A percentile compares a stretch with the other conserved stretches of the same genome.
Evolutionary conservation across 2,888 invertebrate genomes (phyloP).

Genomic region (Nomada fabriciana): DNA sequence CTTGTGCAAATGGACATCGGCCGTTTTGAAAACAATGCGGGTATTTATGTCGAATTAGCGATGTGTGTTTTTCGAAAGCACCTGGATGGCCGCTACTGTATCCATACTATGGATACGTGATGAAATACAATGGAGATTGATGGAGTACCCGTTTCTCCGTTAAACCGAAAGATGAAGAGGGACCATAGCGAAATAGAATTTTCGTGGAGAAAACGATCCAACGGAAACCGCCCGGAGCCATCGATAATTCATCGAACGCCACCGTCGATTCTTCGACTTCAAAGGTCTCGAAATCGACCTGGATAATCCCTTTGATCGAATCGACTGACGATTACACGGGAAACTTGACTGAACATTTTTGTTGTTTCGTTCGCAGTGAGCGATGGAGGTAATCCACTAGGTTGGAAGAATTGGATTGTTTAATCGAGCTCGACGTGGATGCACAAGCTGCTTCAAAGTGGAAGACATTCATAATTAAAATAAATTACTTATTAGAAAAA

Average conservation of each 20-base stretch:
- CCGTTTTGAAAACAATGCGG: slow-evolving; percentile 42
- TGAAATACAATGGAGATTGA: background rate
- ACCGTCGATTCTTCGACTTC: slow-evolving; percentile 51
- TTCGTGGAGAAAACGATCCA: slow-evolving; percentile 1
- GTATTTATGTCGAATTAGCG: slow-evolving; percentile 40
- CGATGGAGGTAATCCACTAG: too few relatives aligned
- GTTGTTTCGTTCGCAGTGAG: background rate
- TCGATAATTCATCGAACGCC: slow-evolving; percentile 65
- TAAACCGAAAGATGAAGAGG: slow-evolving; percentile 12
- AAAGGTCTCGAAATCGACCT: slow-evolving; percentile 20
- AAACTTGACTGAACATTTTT: slow-evolving; percentile 1
- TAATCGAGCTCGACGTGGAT: too few relatives aligned
- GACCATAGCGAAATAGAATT: background rate
- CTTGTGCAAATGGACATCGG: slow-evolving; percentile 17
- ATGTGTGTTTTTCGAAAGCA: slow-evolving; percentile 3
- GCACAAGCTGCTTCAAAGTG: too few relatives aligned
- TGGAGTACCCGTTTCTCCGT: background rate
- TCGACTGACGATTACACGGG: slow-evolving; percentile 41
- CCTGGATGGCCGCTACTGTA: background rate
- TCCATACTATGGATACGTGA: too few relatives aligned
- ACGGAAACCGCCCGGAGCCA: slow-evolving; percentile 30
- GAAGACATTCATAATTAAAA: too few relatives aligned
- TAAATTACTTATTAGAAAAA: too few relatives aligned
- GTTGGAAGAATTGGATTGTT: too few relatives aligned
- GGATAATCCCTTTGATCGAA: slow-evolving; percentile 54